phyloP scores from a whole-genome alignment of 2,888 invertebrate genomes.

The Timema podura region DNA sequence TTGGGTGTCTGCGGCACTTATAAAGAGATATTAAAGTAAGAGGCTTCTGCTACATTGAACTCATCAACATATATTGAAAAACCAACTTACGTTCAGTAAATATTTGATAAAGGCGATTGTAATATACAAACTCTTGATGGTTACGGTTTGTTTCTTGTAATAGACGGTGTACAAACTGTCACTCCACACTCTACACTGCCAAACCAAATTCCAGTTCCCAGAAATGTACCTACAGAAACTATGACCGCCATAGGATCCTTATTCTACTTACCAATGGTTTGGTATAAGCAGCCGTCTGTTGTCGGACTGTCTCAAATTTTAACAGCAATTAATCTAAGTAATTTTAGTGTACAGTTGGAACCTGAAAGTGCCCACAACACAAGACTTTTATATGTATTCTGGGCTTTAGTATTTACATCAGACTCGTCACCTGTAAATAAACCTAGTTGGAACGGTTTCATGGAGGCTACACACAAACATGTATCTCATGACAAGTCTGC shows the following conservation, averaged over 20 bases:
- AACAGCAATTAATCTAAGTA: not conserved
- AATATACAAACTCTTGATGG: not conserved
- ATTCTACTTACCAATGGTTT: not conserved
- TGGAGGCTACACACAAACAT: not conserved
- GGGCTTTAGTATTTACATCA: not conserved
- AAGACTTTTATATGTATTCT: not conserved
- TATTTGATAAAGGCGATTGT: not conserved
- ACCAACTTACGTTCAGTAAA: not conserved
- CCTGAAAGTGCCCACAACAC: not conserved
- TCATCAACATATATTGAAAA: too few species aligned
- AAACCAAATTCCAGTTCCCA: not conserved
- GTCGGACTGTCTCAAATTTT: not conserved
- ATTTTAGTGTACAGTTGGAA: not conserved
- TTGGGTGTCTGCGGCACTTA: not conserved
- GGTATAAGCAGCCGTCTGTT: not conserved
- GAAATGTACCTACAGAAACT: not conserved
- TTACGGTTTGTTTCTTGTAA: not conserved
- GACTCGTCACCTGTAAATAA: not conserved
- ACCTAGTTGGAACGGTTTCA: slow-evolving; percentile 2
- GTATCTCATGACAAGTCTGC: not conserved
- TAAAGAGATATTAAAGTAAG: not conserved
- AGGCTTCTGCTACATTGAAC: not conserved
- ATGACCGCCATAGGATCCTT: not conserved
- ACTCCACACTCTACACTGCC: not conserved
- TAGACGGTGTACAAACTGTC: not conserved